Conservation (phyloP, 2,888 invertebrate species). For the Oscheius onirici region DNA sequence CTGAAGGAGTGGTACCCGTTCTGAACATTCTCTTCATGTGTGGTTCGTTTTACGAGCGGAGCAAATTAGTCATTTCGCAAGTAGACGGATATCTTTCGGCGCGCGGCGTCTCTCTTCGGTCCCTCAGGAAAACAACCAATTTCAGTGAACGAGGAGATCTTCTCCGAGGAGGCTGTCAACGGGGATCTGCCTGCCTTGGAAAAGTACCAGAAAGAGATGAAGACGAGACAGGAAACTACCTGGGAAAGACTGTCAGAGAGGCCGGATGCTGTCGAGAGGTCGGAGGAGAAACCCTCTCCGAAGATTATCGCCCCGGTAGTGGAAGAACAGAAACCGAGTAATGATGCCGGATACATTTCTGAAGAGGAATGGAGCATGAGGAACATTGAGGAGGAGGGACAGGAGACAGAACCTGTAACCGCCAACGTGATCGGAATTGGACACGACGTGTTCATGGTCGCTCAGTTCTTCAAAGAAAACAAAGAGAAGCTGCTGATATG, state of each 20-base stretch:
- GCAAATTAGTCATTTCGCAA: slow-evolving; percentile 25
- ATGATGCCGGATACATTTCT: slow-evolving; percentile 8
- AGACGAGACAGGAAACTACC: slow-evolving; percentile 9
- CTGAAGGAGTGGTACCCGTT: slow-evolving; percentile 71
- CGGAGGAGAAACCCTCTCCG: not conserved
- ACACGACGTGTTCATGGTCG: slow-evolving; percentile 71
- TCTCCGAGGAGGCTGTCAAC: slow-evolving; percentile 67
- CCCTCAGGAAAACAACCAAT: not conserved
- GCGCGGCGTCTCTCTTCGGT: not conserved
- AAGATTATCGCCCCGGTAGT: not conserved
- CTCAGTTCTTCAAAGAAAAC: slow-evolving; percentile 69
- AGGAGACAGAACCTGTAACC: slow-evolving; percentile 4
- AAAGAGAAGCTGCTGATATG: slow-evolving; percentile 64
- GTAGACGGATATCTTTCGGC: slow-evolving; percentile 8
- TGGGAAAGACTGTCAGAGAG: slow-evolving; percentile 18
- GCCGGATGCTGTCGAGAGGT: slow-evolving; percentile 26
- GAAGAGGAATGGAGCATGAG: slow-evolving; percentile 27
- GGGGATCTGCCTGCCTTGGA: slow-evolving; percentile 58
- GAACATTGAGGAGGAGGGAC: not conserved
- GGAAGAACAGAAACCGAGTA: slow-evolving; percentile 22
- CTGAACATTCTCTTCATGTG: slow-evolving; percentile 73
- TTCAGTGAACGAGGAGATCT: slow-evolving; percentile 69
- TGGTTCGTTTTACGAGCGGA: slow-evolving; percentile 68
- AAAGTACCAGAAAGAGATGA: slow-evolving; percentile 38
- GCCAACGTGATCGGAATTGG: slow-evolving; percentile 72